A percentile compares a stretch with the other conserved stretches of the same genome.
These are phyloP conservation scores for Griposia aprilina DNA, from an alignment of 2,888 invertebrate species.

Conservation along the genomic window DNA sequence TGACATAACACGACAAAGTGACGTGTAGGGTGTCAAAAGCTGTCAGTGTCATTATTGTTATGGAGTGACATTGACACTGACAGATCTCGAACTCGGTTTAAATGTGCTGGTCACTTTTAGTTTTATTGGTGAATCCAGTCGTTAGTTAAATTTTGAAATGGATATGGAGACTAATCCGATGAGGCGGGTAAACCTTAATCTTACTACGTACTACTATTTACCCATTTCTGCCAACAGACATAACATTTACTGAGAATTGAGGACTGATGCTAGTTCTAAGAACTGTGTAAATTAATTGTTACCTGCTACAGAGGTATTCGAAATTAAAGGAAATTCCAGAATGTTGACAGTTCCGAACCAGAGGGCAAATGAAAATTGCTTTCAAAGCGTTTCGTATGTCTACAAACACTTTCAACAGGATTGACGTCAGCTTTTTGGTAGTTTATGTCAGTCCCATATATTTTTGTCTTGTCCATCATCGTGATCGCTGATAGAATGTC, in stretches of 20 bases:
- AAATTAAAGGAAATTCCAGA: not conserved
- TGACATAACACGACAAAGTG: too few species aligned
- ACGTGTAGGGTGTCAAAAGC: too few species aligned
- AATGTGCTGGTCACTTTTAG: too few species aligned
- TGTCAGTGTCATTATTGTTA: too few species aligned
- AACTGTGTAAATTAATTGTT: not conserved
- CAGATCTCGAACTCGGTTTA: too few species aligned
- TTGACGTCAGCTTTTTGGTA: not conserved
- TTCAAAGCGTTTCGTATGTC: not conserved
- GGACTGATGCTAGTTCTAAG: not conserved
- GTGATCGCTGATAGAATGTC: not conserved
- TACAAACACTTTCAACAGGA: not conserved
- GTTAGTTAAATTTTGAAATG: slow-evolving; percentile 25
- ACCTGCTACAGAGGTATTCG: not conserved
- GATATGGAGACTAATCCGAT: slow-evolving; percentile 1
- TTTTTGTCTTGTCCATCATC: not conserved
- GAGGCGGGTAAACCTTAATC: not conserved
- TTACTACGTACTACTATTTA: too few species aligned
- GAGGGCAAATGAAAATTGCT: not conserved
- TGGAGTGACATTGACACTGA: too few species aligned
- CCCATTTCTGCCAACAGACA: not conserved
- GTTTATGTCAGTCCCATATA: not conserved
- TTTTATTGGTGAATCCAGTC: too few species aligned
- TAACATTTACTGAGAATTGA: not conserved
- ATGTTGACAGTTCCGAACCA: not conserved